phyloP scores from a whole-genome alignment of 2,888 invertebrate genomes.

The Rutpela maculata region DNA sequence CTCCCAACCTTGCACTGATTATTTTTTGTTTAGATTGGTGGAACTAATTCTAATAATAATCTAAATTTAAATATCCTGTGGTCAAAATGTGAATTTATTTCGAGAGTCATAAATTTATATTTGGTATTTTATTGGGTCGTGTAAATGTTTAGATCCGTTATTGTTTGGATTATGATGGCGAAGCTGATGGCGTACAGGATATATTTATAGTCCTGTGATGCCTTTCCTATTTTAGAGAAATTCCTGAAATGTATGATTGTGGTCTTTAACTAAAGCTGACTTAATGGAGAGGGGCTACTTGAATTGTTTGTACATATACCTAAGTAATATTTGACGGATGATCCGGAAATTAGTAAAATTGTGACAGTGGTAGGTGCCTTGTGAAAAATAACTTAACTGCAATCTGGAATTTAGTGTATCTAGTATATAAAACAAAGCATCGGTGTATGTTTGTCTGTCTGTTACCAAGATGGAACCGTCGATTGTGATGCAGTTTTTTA shows the following conservation, averaged over 20 bases:
- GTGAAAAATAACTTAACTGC: no score
- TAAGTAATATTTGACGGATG: no score
- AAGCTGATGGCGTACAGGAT: constrained; percentile 18
- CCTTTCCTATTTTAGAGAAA: background rate
- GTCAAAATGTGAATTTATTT: constrained; percentile 36
- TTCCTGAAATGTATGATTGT: background rate
- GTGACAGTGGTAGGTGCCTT: no score
- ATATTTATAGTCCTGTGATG: background rate
- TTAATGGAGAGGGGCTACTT: no score
- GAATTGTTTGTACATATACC: no score
- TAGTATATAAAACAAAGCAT: no score
- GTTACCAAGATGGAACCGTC: no score
- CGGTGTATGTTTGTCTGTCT: no score
- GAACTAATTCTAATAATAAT: constrained; percentile 20
- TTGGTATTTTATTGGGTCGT: constrained; percentile 38
- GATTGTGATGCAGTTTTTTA: no score
- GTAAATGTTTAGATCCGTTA: constrained; percentile 45
- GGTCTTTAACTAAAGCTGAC: no score
- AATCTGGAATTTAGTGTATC: no score
- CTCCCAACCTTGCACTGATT: constrained; percentile 16
- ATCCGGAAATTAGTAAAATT: no score
- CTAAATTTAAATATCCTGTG: constrained; percentile 40
- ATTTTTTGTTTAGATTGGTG: constrained; percentile 25
- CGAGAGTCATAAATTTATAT: constrained; percentile 42
- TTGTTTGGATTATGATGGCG: constrained; percentile 39